These are phyloP conservation scores for Sinocyclocheilus anshuiensis DNA, from an alignment of 2,113 vertebrate species.

Conservation along the genomic window DNA sequence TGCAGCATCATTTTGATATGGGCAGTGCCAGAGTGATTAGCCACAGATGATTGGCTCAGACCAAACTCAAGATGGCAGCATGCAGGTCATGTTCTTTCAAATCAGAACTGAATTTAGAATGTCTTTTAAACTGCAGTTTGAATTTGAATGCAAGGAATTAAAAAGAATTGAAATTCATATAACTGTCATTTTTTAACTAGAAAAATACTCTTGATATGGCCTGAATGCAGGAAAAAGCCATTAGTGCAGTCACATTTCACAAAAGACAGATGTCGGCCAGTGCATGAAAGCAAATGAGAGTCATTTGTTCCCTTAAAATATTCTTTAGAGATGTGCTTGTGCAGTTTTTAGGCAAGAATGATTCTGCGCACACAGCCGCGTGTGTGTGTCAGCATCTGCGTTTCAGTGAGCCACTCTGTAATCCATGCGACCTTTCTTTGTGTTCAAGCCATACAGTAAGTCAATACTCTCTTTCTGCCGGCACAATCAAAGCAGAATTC, in stretches of 20 bases:
- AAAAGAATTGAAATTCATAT: background rate
- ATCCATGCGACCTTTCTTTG: constrained; percentile 49
- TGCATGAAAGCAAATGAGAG: background rate
- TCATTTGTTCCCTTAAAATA: background rate
- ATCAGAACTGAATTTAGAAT: background rate
- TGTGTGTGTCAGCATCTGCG: background rate
- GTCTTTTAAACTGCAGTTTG: background rate
- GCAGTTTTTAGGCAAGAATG: background rate
- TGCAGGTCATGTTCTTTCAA: background rate
- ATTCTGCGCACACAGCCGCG: background rate
- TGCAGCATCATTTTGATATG: too few relatives aligned
- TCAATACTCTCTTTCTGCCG: constrained; percentile 19
- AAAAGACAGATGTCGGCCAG: background rate
- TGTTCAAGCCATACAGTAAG: constrained; percentile 32
- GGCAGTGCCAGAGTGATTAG: too few relatives aligned
- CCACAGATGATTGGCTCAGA: background rate
- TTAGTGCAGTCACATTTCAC: background rate
- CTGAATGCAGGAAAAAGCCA: constrained; percentile 3
- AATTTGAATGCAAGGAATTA: background rate
- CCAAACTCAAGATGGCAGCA: background rate
- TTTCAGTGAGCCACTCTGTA: background rate
- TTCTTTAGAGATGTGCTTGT: background rate
- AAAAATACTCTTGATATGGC: background rate
- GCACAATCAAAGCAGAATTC: constrained; percentile 46
- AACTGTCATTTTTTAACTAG: too few relatives aligned